These are phyloP conservation scores for Tyrannus savana DNA, from an alignment of 2,113 vertebrate species.

Conservation along the genomic window DNA sequence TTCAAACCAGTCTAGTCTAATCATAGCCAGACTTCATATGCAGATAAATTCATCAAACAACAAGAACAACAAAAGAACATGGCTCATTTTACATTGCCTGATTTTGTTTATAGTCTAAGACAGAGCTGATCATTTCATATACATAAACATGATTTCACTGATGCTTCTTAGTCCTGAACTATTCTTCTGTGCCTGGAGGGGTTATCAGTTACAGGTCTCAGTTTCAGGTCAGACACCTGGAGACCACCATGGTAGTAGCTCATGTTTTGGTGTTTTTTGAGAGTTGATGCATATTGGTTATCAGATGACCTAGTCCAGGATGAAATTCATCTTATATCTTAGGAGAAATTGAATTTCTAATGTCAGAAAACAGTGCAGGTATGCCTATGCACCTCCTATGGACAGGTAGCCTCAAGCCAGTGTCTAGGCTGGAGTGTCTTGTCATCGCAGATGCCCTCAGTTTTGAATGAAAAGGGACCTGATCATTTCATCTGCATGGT, in stretches of 20 bases:
- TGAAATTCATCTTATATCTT: background rate
- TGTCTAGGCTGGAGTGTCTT: background rate
- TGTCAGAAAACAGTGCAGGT: background rate
- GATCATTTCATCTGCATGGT: background rate
- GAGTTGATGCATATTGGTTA: background rate
- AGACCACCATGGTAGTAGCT: background rate
- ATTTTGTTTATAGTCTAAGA: slow-evolving; percentile 33
- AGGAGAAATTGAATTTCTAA: background rate
- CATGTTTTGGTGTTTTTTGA: background rate
- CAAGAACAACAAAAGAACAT: background rate
- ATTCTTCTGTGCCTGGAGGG: background rate
- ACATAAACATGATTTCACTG: background rate
- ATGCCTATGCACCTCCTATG: background rate
- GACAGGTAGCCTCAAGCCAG: background rate
- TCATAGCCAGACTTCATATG: background rate
- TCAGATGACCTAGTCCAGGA: background rate
- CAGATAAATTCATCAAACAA: background rate
- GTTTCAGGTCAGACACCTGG: background rate
- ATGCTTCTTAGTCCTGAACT: background rate
- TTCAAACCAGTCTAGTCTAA: background rate
- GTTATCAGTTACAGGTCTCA: background rate
- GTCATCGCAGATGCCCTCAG: background rate
- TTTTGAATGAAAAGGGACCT: background rate
- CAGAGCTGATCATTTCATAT: background rate
- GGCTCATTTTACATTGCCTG: background rate